Evolutionary conservation across 2,888 invertebrate species (phyloP), one percentile per base, ranked within the genome.

Genomic region (Coleophora deauratella): DNA sequence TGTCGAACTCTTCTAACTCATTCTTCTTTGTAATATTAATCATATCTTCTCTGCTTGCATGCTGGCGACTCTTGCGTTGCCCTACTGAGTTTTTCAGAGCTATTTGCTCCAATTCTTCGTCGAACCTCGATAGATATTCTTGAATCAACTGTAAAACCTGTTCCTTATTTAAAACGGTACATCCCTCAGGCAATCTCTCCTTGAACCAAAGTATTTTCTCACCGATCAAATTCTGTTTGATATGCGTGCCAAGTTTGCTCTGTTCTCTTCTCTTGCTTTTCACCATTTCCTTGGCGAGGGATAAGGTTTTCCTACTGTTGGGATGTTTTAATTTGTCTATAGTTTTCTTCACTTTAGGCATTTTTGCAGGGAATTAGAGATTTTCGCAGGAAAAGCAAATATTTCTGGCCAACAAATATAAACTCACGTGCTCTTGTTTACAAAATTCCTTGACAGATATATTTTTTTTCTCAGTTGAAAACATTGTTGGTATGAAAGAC

Each of bases 131-230:
- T 43, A 84, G 71, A 63, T 87, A 91, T 66, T 66, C 72, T 56
- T 88, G 78, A 35, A 92, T 87, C 33, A 92, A 62, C 33, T 87
- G 74, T 36, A 88, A 73, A 11, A 90, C 84, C 56, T 91, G 87
- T 55, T 89, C 79, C 32, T 91, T 88, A 14, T 85, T 87, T 42
- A 91, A 88, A 41, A 78, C 76, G 7, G 79, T 66, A 33, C 75
- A 72, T 11, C 72, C 79, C 43, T 88, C 87, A 0, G 90, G 86
- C 57, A 93, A 73, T 54, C 91, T 86, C 28, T 91, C 89, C 54
- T 90, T 86, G 55, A 96, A 93, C 95, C 95, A 96, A 27, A 89
- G 54, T 38, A 94, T 77, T 76, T 94, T 95, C 62, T 95, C 94
- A 32, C 91, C 92, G 27, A 91, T 62, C 14, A 93, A 57, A 63